These are phyloP conservation scores for Bujurquina vittata DNA, from an alignment of 2,113 vertebrate genomes.

Conservation along the genomic window DNA sequence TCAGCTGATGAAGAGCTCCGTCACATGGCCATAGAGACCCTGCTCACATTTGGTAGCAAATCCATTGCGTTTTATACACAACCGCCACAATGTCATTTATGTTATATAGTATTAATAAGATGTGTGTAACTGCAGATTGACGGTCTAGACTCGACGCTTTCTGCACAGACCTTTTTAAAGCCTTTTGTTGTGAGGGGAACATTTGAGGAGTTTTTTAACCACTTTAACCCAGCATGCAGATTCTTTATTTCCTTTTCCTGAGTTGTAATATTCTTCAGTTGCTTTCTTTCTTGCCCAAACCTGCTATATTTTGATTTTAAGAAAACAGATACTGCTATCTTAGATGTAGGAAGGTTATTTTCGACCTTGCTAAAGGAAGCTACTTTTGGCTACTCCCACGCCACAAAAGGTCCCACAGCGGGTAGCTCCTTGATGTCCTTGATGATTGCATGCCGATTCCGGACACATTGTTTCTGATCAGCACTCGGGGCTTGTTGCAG, in stretches of 20 bases:
- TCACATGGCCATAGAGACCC: conserved; percentile 91
- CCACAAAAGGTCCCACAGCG: not conserved
- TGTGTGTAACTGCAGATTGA: not conserved
- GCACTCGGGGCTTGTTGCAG: conserved; percentile 65
- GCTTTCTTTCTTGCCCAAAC: not conserved
- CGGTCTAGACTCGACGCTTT: not conserved
- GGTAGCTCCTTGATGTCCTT: not conserved
- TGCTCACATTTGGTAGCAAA: conserved; percentile 87
- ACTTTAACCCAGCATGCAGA: not conserved
- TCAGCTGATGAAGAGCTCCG: conserved; percentile 91
- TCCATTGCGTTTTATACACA: not conserved
- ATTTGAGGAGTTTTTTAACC: not conserved
- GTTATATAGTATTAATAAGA: not conserved
- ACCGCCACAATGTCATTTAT: not conserved
- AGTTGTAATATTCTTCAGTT: not conserved
- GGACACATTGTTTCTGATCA: not conserved
- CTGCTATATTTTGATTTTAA: not conserved
- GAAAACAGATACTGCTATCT: not conserved
- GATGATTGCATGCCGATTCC: not conserved
- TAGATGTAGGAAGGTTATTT: not conserved
- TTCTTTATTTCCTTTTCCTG: not conserved
- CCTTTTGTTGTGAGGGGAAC: not conserved
- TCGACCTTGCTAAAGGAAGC: not conserved
- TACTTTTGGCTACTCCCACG: not conserved
- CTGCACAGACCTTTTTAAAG: not conserved